A percentile compares a stretch with the other conserved stretches of the same genome.
Conservation (phyloP, 2,113 vertebrate species). For the Cottus gobio region DNA sequence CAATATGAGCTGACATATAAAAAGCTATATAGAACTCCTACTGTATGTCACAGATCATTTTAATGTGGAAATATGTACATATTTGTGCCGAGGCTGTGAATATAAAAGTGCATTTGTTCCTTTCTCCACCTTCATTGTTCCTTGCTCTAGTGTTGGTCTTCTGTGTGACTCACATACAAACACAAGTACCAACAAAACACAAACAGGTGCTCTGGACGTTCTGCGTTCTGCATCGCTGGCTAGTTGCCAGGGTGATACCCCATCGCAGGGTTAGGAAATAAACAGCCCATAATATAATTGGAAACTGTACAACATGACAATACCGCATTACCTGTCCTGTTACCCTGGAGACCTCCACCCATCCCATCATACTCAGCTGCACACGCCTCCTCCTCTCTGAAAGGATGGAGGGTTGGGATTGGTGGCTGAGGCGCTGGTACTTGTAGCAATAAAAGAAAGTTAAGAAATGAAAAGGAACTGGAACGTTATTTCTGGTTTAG, state of each 20-base stretch:
- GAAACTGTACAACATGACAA: constrained; percentile 56
- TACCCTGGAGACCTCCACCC: constrained; percentile 51
- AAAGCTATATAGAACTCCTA: constrained; percentile 10
- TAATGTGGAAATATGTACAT: constrained; percentile 35
- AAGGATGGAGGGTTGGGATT: neutral
- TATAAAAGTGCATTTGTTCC: constrained; percentile 5
- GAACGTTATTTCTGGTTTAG: constrained; percentile 1
- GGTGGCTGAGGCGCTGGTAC: neutral
- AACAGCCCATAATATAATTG: constrained; percentile 65
- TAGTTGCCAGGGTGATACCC: constrained; percentile 66
- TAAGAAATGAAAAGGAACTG: neutral
- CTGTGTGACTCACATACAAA: constrained; percentile 24
- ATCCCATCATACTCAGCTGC: constrained; percentile 36
- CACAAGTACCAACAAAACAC: constrained; percentile 12
- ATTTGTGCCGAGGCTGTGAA: constrained; percentile 29
- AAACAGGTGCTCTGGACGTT: constrained; percentile 11
- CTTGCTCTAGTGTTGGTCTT: constrained; percentile 15
- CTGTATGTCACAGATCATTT: constrained; percentile 4
- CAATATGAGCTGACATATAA: neutral
- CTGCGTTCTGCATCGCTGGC: constrained; percentile 38
- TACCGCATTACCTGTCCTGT: constrained; percentile 52
- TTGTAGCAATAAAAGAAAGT: neutral
- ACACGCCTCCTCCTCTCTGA: neutral
- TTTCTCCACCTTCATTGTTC: constrained; percentile 2
- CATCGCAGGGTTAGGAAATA: constrained; percentile 49